phyloP scores from a whole-genome alignment of 1,140 invertebrate genomes.

The Melanaphis sacchari region DNA sequence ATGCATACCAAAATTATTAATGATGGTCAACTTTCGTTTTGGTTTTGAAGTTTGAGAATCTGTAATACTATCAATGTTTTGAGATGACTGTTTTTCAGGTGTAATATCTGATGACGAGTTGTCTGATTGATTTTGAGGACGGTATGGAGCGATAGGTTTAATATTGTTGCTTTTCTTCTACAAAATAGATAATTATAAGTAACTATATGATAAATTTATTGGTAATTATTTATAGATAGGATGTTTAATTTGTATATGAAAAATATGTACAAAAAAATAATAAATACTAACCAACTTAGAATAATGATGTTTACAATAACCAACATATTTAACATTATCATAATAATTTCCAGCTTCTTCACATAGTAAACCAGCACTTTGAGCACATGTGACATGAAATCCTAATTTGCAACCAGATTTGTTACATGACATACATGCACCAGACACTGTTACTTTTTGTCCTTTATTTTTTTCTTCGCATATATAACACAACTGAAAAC shows the following conservation, averaged over 20 bases:
- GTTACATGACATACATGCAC: slow-evolving; percentile 98
- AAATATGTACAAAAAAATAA: not conserved
- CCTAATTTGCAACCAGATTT: slow-evolving; percentile 91
- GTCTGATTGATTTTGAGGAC: slow-evolving; percentile 43
- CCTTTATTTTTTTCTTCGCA: slow-evolving; percentile 87
- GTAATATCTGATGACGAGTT: slow-evolving; percentile 31
- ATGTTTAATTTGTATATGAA: not conserved
- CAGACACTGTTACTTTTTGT: slow-evolving; percentile 76
- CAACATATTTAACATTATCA: slow-evolving; percentile 97
- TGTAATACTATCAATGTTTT: not conserved
- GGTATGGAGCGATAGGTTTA: slow-evolving; percentile 47
- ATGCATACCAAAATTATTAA: slow-evolving; percentile 40
- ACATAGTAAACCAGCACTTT: slow-evolving; percentile 89
- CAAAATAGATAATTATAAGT: not conserved
- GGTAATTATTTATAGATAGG: not conserved
- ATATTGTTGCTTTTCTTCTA: slow-evolving; percentile 52
- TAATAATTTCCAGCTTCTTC: slow-evolving; percentile 95
- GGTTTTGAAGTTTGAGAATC: slow-evolving; percentile 36
- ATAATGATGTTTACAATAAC: slow-evolving; percentile 96
- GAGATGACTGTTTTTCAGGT: slow-evolving; percentile 25
- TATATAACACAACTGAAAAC: slow-evolving; percentile 78
- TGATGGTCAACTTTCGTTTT: slow-evolving; percentile 42
- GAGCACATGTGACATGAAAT: slow-evolving; percentile 98
- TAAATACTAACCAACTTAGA: slow-evolving; percentile 71
- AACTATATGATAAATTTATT: not conserved